Evolutionary conservation across 2,113 vertebrate species (phyloP).

Genomic region (Tautogolabrus adspersus): DNA sequence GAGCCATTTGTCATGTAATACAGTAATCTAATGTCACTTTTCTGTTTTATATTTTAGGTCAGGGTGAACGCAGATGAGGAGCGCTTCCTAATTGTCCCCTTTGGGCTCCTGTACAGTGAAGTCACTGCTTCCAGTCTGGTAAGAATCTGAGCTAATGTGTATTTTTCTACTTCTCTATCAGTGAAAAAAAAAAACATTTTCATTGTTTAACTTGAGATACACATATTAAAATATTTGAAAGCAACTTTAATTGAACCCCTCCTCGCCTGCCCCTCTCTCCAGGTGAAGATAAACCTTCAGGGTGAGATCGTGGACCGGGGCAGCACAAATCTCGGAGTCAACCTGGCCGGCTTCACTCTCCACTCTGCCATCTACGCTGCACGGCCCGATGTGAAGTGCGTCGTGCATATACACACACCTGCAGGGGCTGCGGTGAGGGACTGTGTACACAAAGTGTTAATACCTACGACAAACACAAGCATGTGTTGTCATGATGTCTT

Average conservation of each 20-base stretch:
- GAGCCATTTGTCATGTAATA: not conserved
- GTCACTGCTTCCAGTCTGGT: constrained; percentile 98
- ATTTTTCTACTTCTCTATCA: not conserved
- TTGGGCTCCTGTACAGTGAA: constrained; percentile 97
- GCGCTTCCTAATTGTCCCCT: constrained; percentile 95
- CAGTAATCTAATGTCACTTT: not conserved
- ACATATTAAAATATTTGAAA: no score
- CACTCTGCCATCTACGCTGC: constrained; percentile 93
- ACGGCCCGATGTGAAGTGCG: constrained; percentile 91
- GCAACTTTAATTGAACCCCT: not conserved
- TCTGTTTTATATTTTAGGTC: constrained; percentile 81
- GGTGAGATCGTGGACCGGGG: constrained; percentile 94
- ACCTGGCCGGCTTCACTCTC: constrained; percentile 93
- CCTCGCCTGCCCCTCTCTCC: not conserved
- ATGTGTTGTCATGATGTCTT: not conserved
- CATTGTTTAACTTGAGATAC: no score
- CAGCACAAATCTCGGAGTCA: constrained; percentile 96
- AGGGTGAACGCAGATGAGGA: constrained; percentile 94
- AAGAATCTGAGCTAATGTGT: constrained; percentile 56
- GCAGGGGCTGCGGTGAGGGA: constrained; percentile 93
- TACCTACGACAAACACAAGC: not conserved
- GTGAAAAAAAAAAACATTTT: not conserved
- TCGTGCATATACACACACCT: constrained; percentile 93
- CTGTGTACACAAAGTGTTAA: not conserved
- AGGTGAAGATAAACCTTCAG: constrained; percentile 96